Evolutionary conservation across 2,888 invertebrate genomes (phyloP).

Genomic region (Nomada hirtipes): DNA sequence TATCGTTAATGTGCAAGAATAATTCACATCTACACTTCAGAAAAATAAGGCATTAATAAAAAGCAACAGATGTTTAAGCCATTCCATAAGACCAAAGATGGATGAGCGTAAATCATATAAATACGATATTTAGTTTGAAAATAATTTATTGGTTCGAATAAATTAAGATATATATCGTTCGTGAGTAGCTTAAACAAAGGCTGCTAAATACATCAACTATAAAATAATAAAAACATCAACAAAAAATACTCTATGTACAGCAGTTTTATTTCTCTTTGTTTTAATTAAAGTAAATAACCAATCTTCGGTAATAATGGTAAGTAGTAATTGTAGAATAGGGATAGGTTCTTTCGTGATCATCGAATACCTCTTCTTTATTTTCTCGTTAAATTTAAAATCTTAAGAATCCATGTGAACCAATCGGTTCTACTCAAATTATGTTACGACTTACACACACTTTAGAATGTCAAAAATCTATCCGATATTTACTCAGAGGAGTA

Average conservation of each 20-base stretch:
- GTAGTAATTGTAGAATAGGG: conserved; percentile 74
- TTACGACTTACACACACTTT: conserved; percentile 19
- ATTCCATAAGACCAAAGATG: conserved; percentile 43
- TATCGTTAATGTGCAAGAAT: conserved; percentile 53
- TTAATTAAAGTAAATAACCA: conserved; percentile 70
- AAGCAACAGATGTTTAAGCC: conserved; percentile 68
- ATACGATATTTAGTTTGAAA: neutral
- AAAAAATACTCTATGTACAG: conserved; percentile 83
- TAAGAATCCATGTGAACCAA: conserved; percentile 77
- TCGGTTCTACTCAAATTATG: conserved; percentile 25
- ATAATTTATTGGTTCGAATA: conserved; percentile 18
- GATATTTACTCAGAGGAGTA: conserved; percentile 37
- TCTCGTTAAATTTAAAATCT: conserved; percentile 62
- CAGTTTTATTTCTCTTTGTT: conserved; percentile 80
- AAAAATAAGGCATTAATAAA: conserved; percentile 59
- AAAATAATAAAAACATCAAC: conserved; percentile 79
- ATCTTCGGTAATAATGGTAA: conserved; percentile 66
- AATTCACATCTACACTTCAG: conserved; percentile 54
- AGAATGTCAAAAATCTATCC: conserved; percentile 16
- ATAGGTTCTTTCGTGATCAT: conserved; percentile 54
- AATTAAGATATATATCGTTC: conserved; percentile 14
- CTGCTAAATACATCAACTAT: conserved; percentile 65
- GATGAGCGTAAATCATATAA: conserved; percentile 7
- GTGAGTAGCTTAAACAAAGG: conserved; percentile 70
- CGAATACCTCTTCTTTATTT: conserved; percentile 43